Conservation (phyloP, 30 jellyfish, hydroid and myxozoan species). For the Aurelia coerulea region DNA sequence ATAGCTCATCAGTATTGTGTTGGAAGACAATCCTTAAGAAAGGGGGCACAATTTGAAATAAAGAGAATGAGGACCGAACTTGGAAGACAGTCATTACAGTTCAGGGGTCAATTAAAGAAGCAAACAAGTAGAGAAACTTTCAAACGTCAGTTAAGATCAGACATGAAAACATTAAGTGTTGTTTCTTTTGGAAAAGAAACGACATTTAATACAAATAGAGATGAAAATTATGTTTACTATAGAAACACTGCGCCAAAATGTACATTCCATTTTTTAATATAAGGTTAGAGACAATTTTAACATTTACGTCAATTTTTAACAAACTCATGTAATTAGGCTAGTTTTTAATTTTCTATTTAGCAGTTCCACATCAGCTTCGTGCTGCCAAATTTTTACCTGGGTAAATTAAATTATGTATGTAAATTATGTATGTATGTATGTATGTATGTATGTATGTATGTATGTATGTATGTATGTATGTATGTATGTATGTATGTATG, state of each 20-base stretch:
- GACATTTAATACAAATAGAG: slow-evolving; percentile 36
- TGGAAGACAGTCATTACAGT: slow-evolving; percentile 57
- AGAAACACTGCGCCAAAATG: slow-evolving; percentile 20
- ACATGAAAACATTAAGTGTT: slow-evolving; percentile 36
- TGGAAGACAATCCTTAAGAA: slow-evolving; percentile 32
- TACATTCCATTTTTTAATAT: slow-evolving; percentile 3
- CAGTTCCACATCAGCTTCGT: slow-evolving; percentile 55
- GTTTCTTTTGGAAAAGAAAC: slow-evolving; percentile 53
- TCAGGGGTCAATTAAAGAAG: slow-evolving; percentile 48
- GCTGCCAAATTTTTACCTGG: neutral
- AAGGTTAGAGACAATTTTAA: slow-evolving; percentile 28
- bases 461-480: slow-evolving; percentile 53
- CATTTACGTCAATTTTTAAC: slow-evolving; percentile 38
- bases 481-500: slow-evolving; percentile 44
- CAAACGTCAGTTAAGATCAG: slow-evolving; percentile 45
- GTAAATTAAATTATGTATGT: slow-evolving; percentile 42
- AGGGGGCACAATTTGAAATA: slow-evolving; percentile 37
- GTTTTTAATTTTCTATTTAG: slow-evolving; percentile 15
- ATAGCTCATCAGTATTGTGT: slow-evolving; percentile 21
- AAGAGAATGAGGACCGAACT: slow-evolving; percentile 50
- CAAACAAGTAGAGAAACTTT: slow-evolving; percentile 45
- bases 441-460: slow-evolving; percentile 65
- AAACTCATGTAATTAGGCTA: slow-evolving; percentile 43
- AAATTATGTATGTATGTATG: slow-evolving; percentile 55
- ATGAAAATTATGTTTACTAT: slow-evolving; percentile 36